Conservation (phyloP, 2,797 vertebrate genomes). For the Petrocephalus schoutedeni region DNA sequence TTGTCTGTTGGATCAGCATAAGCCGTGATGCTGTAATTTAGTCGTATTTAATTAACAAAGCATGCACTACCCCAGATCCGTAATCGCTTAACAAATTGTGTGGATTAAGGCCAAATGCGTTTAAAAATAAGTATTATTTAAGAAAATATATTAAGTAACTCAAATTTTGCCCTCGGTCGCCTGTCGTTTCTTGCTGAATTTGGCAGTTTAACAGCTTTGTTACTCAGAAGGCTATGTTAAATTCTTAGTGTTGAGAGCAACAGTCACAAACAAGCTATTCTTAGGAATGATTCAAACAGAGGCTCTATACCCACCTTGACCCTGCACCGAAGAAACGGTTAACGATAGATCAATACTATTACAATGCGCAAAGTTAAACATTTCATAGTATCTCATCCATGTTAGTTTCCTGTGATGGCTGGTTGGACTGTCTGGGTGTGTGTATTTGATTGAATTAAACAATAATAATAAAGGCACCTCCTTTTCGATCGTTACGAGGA, state of each 20-base stretch:
- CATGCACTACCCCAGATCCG: background rate
- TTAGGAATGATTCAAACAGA: background rate
- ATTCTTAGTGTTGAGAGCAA: background rate
- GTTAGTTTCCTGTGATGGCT: background rate
- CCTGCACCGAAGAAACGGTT: background rate
- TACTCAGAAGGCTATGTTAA: background rate
- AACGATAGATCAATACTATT: background rate
- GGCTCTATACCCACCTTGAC: background rate
- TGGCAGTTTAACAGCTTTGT: background rate
- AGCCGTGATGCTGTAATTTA: background rate
- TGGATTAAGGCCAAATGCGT: background rate
- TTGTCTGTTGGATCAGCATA: background rate
- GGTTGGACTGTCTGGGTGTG: background rate
- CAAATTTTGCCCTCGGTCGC: background rate
- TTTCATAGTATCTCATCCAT: background rate
- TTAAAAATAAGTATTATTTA: background rate
- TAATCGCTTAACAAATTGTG: background rate
- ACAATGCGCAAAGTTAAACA: background rate
- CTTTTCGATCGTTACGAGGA: too few species aligned
- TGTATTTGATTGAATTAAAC: background rate
- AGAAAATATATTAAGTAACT: background rate
- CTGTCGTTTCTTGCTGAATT: background rate
- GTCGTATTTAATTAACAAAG: background rate
- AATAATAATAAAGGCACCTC: background rate
- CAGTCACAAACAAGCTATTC: background rate